These are phyloP conservation scores for Gymnodraco acuticeps DNA, from an alignment of 2,797 vertebrate species.

Conservation along the genomic window DNA sequence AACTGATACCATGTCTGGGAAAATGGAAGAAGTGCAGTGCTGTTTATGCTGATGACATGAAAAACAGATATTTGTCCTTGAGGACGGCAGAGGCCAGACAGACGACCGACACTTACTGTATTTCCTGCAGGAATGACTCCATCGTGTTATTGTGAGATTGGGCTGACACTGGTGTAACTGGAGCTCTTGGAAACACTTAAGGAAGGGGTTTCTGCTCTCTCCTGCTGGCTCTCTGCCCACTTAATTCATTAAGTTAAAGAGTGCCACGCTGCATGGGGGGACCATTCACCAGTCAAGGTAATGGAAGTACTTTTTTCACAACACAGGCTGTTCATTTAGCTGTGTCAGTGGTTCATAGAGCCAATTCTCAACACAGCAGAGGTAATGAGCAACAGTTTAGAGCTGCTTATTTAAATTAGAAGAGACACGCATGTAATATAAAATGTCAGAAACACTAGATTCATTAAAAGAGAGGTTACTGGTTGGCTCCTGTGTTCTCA, in stretches of 20 bases:
- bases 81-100: constrained; percentile 20
- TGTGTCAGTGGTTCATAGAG: constrained; percentile 14
- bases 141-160: constrained; percentile 52
- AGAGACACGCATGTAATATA: neutral
- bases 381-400: constrained; percentile 3
- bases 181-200: constrained; percentile 45
- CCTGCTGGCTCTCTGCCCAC: constrained; percentile 63
- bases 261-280: constrained; percentile 20
- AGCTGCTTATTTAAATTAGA: constrained; percentile 19
- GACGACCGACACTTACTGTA: constrained; percentile 28
- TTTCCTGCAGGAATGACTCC: constrained; percentile 59
- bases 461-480: neutral
- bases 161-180: constrained; percentile 65
- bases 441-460: neutral
- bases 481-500: neutral
- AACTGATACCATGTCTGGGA: constrained; percentile 25
- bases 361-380: constrained; percentile 23
- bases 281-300: constrained; percentile 50
- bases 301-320: constrained; percentile 40
- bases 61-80: constrained; percentile 59
- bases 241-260: constrained; percentile 76
- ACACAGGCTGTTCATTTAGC: constrained; percentile 32
- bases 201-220: constrained; percentile 32
- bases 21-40: constrained; percentile 23
- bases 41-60: constrained; percentile 52